Evolutionary conservation across 2,113 vertebrate genomes (phyloP), one percentile per base, ranked within the genome.

Genomic region (Sapayoa aenigma): DNA sequence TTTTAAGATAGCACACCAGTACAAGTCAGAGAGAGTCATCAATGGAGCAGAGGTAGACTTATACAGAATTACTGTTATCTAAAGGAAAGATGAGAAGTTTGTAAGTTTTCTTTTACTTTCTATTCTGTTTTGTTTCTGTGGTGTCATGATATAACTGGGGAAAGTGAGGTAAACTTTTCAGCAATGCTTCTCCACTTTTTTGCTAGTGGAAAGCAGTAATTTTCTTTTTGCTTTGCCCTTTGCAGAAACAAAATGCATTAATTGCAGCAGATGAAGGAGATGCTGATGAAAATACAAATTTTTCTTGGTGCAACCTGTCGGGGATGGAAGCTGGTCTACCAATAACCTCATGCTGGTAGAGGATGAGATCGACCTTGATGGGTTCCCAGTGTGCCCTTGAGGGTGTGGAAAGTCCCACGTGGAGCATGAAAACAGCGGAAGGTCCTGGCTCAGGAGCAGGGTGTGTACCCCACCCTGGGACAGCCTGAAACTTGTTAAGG

Each of bases 271-370:
- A 94, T 63, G 75, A 96, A 78, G 84, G 53, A 90, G 79, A 84
- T 77, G 41, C 88, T 94, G 90, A 96, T 89, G 77, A 96, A 94
- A 91, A 73, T 90, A 94, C 62, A 96, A 59, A 94, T 85, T 93
- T 55, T 87, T 35, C 89, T 78, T 81, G 65, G 35, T 84, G 30
- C 23, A 82, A n/a, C n/a, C n/a, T n/a, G n/a, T n/a, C n/a, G n/a
- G n/a, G n/a, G n/a, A n/a, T n/a, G n/a, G n/a, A n/a, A n/a, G n/a
- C n/a, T n/a, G n/a, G n/a, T n/a, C n/a, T n/a, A n/a, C n/a, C n/a
- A n/a, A n/a, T n/a, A n/a, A n/a, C n/a, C n/a, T n/a, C n/a, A n/a
- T n/a, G n/a, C n/a, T n/a, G n/a, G n/a, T n/a, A n/a, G n/a, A n/a
- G n/a, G n/a, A n/a, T n/a, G n/a, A n/a, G n/a, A n/a, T n/a, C n/a